Evolutionary conservation across 2,888 invertebrate genomes (phyloP).

Genomic region (Lucinisca nassula): DNA sequence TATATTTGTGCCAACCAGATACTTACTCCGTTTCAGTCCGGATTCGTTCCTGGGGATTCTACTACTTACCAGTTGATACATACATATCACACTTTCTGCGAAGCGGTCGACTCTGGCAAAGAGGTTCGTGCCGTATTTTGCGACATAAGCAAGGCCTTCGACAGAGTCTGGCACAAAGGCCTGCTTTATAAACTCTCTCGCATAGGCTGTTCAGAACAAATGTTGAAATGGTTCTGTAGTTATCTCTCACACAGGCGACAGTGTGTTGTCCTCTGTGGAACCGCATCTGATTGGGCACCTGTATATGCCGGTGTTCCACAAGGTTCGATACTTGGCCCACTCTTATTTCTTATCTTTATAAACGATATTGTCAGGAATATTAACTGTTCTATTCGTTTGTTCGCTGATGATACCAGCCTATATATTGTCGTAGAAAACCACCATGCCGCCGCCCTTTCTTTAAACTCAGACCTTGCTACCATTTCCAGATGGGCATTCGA

Average conservation of each 20-base stretch:
- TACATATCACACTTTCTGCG: background rate
- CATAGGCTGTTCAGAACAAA: background rate
- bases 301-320: background rate
- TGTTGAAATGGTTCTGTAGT: background rate
- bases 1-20: background rate
- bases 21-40: background rate
- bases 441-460: background rate
- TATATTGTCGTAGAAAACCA: background rate
- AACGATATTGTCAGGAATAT: background rate
- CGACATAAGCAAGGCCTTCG: background rate
- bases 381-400: background rate
- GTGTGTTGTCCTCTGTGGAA: background rate
- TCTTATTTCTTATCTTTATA: background rate
- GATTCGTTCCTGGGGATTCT: background rate
- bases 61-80: background rate
- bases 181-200: background rate
- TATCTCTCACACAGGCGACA: background rate
- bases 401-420: slow-evolving; percentile 4
- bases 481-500: background rate
- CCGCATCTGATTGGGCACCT: background rate
- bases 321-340: background rate
- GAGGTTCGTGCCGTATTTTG: background rate
- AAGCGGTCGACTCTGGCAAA: background rate
- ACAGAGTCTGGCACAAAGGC: background rate
- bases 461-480: background rate